Evolutionary conservation across 2,797 vertebrate genomes (phyloP).

Genomic region (Hapalemur alaotrensis): DNA sequence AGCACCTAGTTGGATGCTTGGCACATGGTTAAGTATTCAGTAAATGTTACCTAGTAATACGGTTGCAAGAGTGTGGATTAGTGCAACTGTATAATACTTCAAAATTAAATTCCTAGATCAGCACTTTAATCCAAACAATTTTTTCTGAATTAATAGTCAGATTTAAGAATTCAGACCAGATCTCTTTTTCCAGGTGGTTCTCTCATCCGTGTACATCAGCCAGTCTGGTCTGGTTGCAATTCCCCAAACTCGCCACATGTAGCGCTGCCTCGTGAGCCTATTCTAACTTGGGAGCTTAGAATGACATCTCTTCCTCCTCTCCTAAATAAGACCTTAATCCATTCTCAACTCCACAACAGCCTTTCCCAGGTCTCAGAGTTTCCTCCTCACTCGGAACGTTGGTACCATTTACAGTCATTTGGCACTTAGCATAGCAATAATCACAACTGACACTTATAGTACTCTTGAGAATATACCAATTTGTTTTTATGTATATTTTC

Average conservation of each 20-base stretch:
- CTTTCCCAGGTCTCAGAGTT: background rate
- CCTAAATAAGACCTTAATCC: background rate
- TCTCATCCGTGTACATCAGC: background rate
- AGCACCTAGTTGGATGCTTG: background rate
- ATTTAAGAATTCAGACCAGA: background rate
- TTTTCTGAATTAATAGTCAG: background rate
- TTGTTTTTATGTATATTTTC: constrained; percentile 20
- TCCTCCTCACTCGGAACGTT: background rate
- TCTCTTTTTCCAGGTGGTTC: background rate
- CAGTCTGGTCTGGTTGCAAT: background rate
- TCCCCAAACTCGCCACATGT: background rate
- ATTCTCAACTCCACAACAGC: background rate
- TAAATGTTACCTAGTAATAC: background rate
- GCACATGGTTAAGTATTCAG: background rate
- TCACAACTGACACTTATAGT: background rate
- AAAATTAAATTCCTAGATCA: background rate
- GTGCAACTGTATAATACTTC: background rate
- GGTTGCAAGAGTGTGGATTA: background rate
- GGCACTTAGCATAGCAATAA: background rate
- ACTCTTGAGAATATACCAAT: background rate
- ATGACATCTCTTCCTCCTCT: background rate
- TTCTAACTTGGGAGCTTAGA: background rate
- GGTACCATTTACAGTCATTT: background rate
- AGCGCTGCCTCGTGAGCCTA: fast-evolving
- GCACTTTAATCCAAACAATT: background rate